Evolutionary conservation across 2,113 vertebrate species (phyloP).

Genomic region (Panthera uncia): DNA sequence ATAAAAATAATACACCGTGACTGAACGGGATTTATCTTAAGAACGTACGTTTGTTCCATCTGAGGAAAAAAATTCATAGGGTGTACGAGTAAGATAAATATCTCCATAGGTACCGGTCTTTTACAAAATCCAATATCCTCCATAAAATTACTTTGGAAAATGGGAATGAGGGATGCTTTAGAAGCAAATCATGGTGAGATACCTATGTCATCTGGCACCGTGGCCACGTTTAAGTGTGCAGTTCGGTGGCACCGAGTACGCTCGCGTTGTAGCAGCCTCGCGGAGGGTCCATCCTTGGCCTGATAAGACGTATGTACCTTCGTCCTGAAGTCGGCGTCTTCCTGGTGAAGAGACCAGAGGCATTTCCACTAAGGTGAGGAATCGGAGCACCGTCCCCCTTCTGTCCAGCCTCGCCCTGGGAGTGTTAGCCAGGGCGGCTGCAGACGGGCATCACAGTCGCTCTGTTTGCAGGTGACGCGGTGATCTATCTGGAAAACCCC

Average conservation of each 20-base stretch:
- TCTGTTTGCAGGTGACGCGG: neutral
- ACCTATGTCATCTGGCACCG: rapidly evolving
- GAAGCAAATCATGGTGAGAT: neutral
- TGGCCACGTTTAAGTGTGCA: neutral
- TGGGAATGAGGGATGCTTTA: neutral
- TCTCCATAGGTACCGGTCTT: neutral
- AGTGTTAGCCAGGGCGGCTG: rapidly evolving
- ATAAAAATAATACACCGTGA: no score
- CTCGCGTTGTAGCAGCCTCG: neutral
- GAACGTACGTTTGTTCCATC: neutral
- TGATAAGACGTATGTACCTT: rapidly evolving
- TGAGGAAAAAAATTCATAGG: neutral
- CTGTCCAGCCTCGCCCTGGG: rapidly evolving
- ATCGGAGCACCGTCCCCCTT: rapidly evolving
- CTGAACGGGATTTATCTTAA: neutral
- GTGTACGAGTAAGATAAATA: no score
- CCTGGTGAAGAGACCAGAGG: neutral
- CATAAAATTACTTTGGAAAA: neutral
- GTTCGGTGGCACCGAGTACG: neutral
- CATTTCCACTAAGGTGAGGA: no score
- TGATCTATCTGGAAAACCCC: no score
- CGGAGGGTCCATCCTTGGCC: no score
- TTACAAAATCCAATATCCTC: no score
- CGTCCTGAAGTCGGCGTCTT: rapidly evolving
- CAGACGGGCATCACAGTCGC: rapidly evolving